phyloP scores from a whole-genome alignment of 2,888 invertebrate genomes.

The Drosophila setosimentum region DNA sequence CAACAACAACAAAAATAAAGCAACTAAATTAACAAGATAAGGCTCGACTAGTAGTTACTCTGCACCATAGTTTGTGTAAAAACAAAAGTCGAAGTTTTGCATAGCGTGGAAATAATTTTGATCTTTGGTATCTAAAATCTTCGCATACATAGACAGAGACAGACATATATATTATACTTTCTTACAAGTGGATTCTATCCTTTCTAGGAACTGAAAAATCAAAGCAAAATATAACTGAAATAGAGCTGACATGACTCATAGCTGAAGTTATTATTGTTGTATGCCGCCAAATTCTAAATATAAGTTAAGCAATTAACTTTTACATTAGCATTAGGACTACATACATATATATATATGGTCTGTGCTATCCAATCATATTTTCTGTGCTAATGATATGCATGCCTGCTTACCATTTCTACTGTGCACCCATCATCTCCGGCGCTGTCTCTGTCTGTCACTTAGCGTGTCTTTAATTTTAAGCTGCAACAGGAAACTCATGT shows the following conservation, averaged over 20 bases:
- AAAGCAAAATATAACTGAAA: slow-evolving; percentile 2
- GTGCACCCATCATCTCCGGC: slow-evolving; percentile 8
- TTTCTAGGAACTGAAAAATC: background rate
- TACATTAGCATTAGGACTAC: slow-evolving; percentile 11
- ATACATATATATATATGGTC: slow-evolving; percentile 1
- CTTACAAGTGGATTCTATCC: background rate
- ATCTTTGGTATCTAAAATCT: background rate
- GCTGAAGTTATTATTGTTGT: background rate
- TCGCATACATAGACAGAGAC: background rate
- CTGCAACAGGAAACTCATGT: slow-evolving; percentile 58
- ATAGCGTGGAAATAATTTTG: background rate
- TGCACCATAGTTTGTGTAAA: background rate
- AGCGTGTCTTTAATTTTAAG: slow-evolving; percentile 25
- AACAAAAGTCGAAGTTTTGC: background rate
- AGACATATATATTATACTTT: background rate
- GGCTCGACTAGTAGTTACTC: slow-evolving; percentile 1
- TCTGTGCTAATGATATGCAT: slow-evolving; percentile 46
- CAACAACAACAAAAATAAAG: slow-evolving; percentile 18
- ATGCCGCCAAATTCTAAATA: background rate
- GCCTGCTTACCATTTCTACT: slow-evolving; percentile 23
- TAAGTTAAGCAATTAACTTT: slow-evolving; percentile 7
- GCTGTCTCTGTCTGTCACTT: slow-evolving; percentile 10
- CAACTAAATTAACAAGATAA: background rate
- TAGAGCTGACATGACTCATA: slow-evolving; percentile 4
- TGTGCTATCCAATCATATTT: slow-evolving; percentile 5